Evolutionary conservation across 2,797 vertebrate genomes (phyloP).

Genomic region (Chelmon rostratus): DNA sequence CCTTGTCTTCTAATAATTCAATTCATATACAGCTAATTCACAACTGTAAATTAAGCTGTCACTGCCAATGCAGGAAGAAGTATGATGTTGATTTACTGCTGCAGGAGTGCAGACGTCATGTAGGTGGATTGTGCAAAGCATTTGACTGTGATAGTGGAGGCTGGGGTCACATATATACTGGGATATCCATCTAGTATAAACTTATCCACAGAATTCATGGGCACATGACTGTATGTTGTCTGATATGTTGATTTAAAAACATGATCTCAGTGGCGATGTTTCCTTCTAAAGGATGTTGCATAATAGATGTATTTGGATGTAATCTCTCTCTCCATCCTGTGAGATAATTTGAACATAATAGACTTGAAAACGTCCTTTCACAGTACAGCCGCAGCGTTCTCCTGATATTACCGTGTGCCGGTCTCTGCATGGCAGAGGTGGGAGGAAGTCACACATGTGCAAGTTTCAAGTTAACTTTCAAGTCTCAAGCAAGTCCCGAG

Average conservation of each 20-base stretch:
- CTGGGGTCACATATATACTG: not conserved
- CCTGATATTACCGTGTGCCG: slow-evolving; percentile 18
- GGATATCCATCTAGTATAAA: not conserved
- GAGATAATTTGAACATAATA: slow-evolving; percentile 6
- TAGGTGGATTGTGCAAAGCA: not conserved
- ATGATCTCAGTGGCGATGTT: not conserved
- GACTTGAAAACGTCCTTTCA: slow-evolving; percentile 5
- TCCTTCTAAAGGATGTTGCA: not conserved
- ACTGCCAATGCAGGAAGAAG: not conserved
- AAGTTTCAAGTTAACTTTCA: too few relatives aligned
- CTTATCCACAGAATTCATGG: not conserved
- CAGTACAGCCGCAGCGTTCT: slow-evolving; percentile 15
- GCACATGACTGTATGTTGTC: not conserved
- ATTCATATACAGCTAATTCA: slow-evolving; percentile 1
- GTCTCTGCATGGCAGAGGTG: not conserved
- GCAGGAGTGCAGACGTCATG: not conserved
- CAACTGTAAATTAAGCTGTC: not conserved
- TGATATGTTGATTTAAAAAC: not conserved
- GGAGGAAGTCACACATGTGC: too few relatives aligned
- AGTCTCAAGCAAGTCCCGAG: too few relatives aligned
- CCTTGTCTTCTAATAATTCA: not conserved
- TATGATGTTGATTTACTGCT: not conserved
- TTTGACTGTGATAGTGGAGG: not conserved
- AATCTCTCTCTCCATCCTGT: slow-evolving; percentile 3
- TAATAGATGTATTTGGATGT: not conserved